Evolutionary conservation across 2,797 vertebrate genomes (phyloP), one percentile per base, ranked within the genome.

Genomic region (Manis javanica): DNA sequence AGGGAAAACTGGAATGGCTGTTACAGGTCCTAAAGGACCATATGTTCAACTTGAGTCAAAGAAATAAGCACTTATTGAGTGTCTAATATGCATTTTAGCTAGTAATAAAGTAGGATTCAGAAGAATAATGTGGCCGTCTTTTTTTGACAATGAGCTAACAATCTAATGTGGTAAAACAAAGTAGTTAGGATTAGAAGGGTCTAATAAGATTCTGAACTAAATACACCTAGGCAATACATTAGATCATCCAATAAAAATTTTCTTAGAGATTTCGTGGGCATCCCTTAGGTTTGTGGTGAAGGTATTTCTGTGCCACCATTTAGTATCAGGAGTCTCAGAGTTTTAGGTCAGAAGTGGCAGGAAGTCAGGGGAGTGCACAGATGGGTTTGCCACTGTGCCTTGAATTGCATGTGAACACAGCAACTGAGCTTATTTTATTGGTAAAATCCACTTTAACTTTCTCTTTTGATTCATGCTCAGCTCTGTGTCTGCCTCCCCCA

Each of bases 371-470:
- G 6, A 72, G 49, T 59, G 29, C 0, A 90, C 83, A 14, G 85
- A 57, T 51, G n/a, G 9, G 91, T 91, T 93, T 7, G 2, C 75
- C 90, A 72, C 64, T 93, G 53, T 63, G 91, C 51, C 37, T 14
- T 59, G n/a, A 85, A 82, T 18, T n/a, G 29, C 71, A 83, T 96
- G 55, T 95, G 72, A 82, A 95, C 92, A 68, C 37, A 88, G 82
- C 37, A 91, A 23, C 74, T 53, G 37, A 97, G 42, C 85, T 97
- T 86, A 69, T 61, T 8, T 94, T 85, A 4, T 53, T 87, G 51
- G 61, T 91, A 92, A 97, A 97, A 96, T 51, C 91, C 71, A 55
- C n/a, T 87, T 78, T 77, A 59, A 72, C 19, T 72, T 93, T 89
- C n/a, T 59, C 11, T 12, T 88, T 92, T 90, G 16, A 79, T 94